Evolutionary conservation across 2,797 vertebrate genomes (phyloP), one percentile per base, ranked within the genome.

Genomic region (Mus caroli): DNA sequence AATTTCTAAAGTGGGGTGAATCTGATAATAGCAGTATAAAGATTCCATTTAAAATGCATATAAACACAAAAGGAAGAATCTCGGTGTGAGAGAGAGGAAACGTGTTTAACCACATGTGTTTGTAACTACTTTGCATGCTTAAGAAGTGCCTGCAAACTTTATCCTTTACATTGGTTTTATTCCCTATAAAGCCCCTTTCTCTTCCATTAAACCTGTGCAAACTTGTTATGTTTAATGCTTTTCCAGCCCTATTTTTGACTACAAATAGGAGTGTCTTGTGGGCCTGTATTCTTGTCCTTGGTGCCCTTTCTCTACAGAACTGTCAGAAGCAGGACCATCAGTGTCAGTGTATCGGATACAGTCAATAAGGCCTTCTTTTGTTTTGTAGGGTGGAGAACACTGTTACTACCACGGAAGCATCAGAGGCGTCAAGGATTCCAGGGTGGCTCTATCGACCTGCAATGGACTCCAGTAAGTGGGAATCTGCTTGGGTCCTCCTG

Each of bases 321-420:
- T 10, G 20, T 58, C 76, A 6, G n/a, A 56, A 80, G 24, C 83
- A 20, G 43, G 69, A 79, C 31, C 67, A 9, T 5, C 28, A 37
- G 19, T 43, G 26, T 5, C 28, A 37, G 19, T 43, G 26, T 12
- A 5, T 76, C 37, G 79, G 84, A 43, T 31, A 3, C 43, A 34
- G 56, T 56, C 73, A 37, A 3, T 56, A 2, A 62, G 67, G 24
- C 37, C 15, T 90, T 90, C 97, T 92, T 92, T 97, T 97, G 92
- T 87, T 52, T 94, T 80, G 78, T 94, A 99, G 99, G 99, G 99
- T 8, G 99, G 99, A 97, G 99, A 99, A 88, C 99, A 99, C 98
- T 99, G 99, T 97, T 99, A 99, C 98, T 99, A 99, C 98, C 99
- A 99, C 2, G 99, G 99, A 91, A 99, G 98, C 98, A 99, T 99